Conservation (phyloP, 2,888 invertebrate genomes). For the Thera obeliscata region DNA sequence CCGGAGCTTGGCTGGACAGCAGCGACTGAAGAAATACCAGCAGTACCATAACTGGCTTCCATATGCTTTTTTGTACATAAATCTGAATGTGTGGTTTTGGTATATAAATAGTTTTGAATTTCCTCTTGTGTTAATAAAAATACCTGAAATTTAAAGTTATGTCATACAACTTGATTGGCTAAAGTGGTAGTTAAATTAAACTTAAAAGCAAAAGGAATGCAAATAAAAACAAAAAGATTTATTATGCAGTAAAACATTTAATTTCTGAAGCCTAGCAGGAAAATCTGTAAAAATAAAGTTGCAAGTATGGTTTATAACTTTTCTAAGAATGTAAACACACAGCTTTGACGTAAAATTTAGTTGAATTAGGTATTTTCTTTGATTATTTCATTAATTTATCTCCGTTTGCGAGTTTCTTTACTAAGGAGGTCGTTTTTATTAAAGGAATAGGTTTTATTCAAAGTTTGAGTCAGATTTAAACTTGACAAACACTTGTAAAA, state of each 20-base stretch:
- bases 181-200: not conserved
- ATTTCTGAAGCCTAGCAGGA: constrained; percentile 7
- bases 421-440: not conserved
- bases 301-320: not conserved
- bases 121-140: constrained; percentile 80
- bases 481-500: not conserved
- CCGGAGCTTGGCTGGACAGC: constrained; percentile 77
- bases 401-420: too few relatives aligned
- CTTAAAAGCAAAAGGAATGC: constrained; percentile 1
- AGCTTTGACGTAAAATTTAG: not conserved
- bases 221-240: constrained; percentile 19
- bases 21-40: constrained; percentile 81
- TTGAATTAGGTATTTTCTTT: too few relatives aligned
- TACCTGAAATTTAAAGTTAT: constrained; percentile 66
- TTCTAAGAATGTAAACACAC: not conserved
- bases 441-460: not conserved
- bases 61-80: constrained; percentile 81
- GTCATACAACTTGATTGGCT: constrained; percentile 28
- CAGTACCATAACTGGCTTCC: constrained; percentile 82
- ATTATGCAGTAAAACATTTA: not conserved
- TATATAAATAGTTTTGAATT: constrained; percentile 80
- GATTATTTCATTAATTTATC: too few relatives aligned
- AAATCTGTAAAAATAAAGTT: constrained; percentile 7
- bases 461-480: not conserved
- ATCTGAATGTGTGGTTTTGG: constrained; percentile 80